Conservation (phyloP, 2,888 invertebrate genomes). For the Elegia similella region DNA sequence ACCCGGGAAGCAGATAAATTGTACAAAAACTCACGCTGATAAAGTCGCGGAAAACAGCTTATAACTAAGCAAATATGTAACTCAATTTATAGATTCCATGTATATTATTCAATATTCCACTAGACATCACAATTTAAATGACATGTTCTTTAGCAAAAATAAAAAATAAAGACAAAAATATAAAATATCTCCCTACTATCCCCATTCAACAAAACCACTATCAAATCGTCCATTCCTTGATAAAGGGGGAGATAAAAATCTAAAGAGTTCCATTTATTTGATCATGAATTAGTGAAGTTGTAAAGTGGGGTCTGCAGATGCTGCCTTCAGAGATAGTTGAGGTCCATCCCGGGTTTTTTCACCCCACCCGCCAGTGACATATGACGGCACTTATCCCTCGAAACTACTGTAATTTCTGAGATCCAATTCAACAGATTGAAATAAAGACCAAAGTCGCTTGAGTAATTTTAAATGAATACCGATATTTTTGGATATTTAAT, state of each 20-base stretch:
- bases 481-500: too few species aligned
- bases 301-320: conserved; percentile 41
- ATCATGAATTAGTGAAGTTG: conserved; percentile 55
- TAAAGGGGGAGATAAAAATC: conserved; percentile 25
- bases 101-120: too few species aligned
- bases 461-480: background rate
- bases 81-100: too few species aligned
- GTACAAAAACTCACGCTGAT: too few species aligned
- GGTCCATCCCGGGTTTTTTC: conserved; percentile 41
- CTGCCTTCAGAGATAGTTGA: conserved; percentile 39
- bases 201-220: background rate
- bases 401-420: conserved; percentile 64
- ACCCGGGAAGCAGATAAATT: too few species aligned
- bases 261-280: conserved; percentile 41
- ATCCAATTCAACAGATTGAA: conserved; percentile 60
- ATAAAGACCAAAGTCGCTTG: conserved; percentile 43
- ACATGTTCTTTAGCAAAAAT: too few species aligned
- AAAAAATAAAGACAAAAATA: too few species aligned
- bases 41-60: too few species aligned
- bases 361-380: conserved; percentile 48
- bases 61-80: too few species aligned
- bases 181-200: too few species aligned
- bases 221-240: background rate
- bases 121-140: too few species aligned
- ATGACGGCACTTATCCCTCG: conserved; percentile 66